These are phyloP conservation scores for Crenichthys baileyi DNA, from an alignment of 2,797 vertebrate genomes.

Conservation along the genomic window DNA sequence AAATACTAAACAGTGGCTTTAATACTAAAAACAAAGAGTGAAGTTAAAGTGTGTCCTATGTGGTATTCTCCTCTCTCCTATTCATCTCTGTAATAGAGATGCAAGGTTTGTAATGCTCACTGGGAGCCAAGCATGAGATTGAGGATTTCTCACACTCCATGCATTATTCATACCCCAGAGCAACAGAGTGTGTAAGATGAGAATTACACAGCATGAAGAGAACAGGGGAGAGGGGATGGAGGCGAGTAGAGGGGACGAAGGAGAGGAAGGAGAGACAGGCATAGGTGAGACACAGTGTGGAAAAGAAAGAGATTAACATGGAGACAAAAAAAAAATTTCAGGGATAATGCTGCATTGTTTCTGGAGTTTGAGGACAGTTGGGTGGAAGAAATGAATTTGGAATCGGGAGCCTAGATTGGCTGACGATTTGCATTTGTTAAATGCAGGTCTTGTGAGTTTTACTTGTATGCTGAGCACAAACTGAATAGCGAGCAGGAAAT, in stretches of 20 bases:
- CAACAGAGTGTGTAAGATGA: conserved; percentile 99
- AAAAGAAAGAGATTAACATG: conserved; percentile 63
- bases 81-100: conserved; percentile 99
- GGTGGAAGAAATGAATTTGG: conserved; percentile 74
- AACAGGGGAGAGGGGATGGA: conserved; percentile 90
- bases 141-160: conserved; percentile 91
- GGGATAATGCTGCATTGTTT: conserved; percentile 67
- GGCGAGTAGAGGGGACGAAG: conserved; percentile 55
- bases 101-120: conserved; percentile 95
- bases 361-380: conserved; percentile 66
- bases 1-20: conserved; percentile 76
- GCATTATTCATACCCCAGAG: conserved; percentile 99
- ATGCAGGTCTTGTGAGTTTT: conserved; percentile 64
- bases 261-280: conserved; percentile 52
- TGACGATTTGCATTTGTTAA: conserved; percentile 79
- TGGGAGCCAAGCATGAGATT: conserved; percentile 99
- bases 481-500: conserved; percentile 74
- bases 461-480: conserved; percentile 78
- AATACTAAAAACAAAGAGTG: conserved; percentile 91
- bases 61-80: conserved; percentile 92
- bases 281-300: conserved; percentile 70
- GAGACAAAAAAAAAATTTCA: conserved; percentile 47
- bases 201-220: conserved; percentile 98
- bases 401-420: conserved; percentile 67
- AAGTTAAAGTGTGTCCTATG: conserved; percentile 92